Evolutionary conservation across 2,113 vertebrate genomes (phyloP), one percentile per base, ranked within the genome.

Genomic region (Oryzias javanicus): DNA sequence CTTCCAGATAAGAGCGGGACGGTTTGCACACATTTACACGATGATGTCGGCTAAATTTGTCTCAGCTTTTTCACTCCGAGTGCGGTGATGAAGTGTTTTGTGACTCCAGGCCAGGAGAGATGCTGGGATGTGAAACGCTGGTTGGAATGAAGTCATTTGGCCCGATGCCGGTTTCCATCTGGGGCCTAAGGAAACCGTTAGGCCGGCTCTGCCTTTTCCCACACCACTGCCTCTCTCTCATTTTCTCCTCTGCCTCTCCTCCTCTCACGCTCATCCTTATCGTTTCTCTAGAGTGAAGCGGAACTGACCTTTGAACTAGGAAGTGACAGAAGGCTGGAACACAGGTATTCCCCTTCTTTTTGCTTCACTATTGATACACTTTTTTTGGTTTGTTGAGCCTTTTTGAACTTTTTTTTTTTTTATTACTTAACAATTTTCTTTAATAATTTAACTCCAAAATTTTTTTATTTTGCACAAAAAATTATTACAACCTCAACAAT

Each of bases 141-240:
- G 76, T 68, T 71, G 80, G 77, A 89, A 80, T 90, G 88, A 91
- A 94, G 91, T 92, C 86, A 86, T 82, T 88, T 94, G 93, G 93
- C 85, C 57, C n/a, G 42, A 59, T 68, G 93, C 92, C 90, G 77
- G 78, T 92, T 93, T 94, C 91, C 93, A 90, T 89, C 88, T 56
- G 51, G 80, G 80, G 75, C 75, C 68, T 78, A 72, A 84, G 81
- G 79, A 88, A 86, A 74, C 77, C 48, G 74, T 83, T 78, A 76
- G 81, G n/a, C 72, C 10, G n/a, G 54, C 49, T 7, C 72, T 68
- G 74, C 74, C 76, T 78, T 67, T 83, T 80, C 80, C 80, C 78
- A 80, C 84, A 78, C 72, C 72, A 66, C 80, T 74, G 47, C 74
- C 69, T 80, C 78, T 44, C 72, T 41, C 60, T 54, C 53, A 27